Percentiles rank a stretch among this genome's conserved stretches.
phyloP scores from a whole-genome alignment of 1,140 invertebrate genomes.

The Conus betulinus region DNA sequence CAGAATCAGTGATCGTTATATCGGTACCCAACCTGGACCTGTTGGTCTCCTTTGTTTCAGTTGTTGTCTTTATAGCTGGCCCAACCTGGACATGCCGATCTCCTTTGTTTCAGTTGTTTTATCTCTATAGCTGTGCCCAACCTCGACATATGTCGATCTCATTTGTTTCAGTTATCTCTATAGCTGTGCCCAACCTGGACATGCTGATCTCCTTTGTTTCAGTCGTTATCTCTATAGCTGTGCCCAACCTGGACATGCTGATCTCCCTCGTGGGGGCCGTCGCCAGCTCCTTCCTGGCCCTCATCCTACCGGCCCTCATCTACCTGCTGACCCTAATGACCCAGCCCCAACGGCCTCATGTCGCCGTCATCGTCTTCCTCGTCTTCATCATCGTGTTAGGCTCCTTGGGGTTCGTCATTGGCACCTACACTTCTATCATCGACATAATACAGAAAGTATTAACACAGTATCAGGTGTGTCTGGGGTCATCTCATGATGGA shows the following conservation, averaged over 20 bases:
- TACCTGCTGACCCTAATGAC: slow-evolving; percentile 83
- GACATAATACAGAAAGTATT: slow-evolving; percentile 28
- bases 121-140: too few relatives aligned
- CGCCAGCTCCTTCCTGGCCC: slow-evolving; percentile 89
- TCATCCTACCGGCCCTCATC: slow-evolving; percentile 93
- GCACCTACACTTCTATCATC: slow-evolving; percentile 62
- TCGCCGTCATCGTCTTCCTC: slow-evolving; percentile 59
- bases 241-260: too few relatives aligned
- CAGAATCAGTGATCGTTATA: slow-evolving; percentile 86
- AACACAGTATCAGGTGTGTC: too few relatives aligned
- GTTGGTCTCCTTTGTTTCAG: too few relatives aligned
- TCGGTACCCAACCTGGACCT: slow-evolving; percentile 60
- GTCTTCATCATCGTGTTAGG: slow-evolving; percentile 93
- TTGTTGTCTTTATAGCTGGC: slow-evolving; percentile 78
- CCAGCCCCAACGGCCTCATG: slow-evolving; percentile 39
- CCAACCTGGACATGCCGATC: slow-evolving; percentile 91
- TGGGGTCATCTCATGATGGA: too few relatives aligned
- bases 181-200: too few relatives aligned
- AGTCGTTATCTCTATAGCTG: too few relatives aligned
- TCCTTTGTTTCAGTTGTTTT: slow-evolving; percentile 76
- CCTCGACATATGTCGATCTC: too few relatives aligned
- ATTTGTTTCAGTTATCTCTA: too few relatives aligned
- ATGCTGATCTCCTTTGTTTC: too few relatives aligned
- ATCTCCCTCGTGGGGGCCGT: slow-evolving; percentile 90
- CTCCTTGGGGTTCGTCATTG: slow-evolving; percentile 81